These are phyloP conservation scores for Parelbella ahira DNA, from an alignment of 2,888 invertebrate species.

Conservation along the genomic window DNA sequence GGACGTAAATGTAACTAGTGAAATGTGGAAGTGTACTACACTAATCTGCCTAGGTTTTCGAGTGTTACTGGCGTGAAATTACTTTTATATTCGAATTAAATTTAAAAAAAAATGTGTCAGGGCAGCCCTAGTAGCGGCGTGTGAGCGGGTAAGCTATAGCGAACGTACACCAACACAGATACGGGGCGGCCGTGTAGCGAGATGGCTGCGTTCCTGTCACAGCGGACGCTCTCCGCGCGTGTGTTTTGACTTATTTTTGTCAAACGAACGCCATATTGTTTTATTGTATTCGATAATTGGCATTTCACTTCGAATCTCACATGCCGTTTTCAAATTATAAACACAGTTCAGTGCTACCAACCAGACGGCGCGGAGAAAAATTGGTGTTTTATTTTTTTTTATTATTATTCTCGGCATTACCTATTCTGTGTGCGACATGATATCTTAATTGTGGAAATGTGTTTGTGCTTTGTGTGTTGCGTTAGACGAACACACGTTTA, in stretches of 20 bases:
- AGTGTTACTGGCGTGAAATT: too few species aligned
- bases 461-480: conserved; percentile 22
- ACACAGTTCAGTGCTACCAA: conserved; percentile 23
- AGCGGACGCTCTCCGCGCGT: conserved; percentile 45
- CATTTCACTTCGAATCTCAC: conserved; percentile 29
- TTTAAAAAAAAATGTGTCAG: conserved; percentile 15
- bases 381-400: conserved; percentile 8
- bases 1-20: too few species aligned
- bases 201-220: conserved; percentile 53
- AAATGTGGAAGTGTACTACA: too few species aligned
- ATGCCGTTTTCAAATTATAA: conserved; percentile 25
- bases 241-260: conserved; percentile 65
- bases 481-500: conserved; percentile 14
- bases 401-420: conserved; percentile 17
- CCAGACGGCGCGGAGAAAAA: conserved; percentile 20
- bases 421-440: conserved; percentile 21
- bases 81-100: background rate
- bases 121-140: conserved; percentile 58
- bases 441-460: conserved; percentile 24
- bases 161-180: conserved; percentile 47
- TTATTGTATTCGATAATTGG: conserved; percentile 46
- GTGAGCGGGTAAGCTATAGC: conserved; percentile 69
- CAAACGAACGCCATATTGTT: conserved; percentile 71
- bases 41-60: too few species aligned
- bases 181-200: conserved; percentile 55